These are phyloP conservation scores for Recurvirostra avosetta DNA, from an alignment of 2,113 vertebrate species.

Conservation along the genomic window DNA sequence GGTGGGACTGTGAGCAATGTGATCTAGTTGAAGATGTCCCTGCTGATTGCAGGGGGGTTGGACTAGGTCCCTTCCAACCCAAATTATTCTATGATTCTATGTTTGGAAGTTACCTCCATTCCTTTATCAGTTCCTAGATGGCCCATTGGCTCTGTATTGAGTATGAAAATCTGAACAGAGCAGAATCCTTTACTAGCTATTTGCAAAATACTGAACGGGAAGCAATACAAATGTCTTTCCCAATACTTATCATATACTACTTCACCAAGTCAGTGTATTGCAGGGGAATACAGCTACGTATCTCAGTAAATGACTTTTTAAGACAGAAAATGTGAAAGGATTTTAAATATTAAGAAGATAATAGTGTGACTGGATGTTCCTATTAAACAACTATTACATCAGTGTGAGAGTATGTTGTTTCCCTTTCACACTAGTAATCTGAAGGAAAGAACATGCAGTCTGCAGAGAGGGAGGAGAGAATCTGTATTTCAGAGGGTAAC, in stretches of 20 bases:
- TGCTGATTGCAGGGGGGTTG: not conserved
- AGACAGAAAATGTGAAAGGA: not conserved
- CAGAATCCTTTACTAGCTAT: not conserved
- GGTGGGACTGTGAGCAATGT: not conserved
- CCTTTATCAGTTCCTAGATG: not conserved
- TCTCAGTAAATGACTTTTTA: not conserved
- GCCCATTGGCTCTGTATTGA: not conserved
- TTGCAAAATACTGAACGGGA: not conserved
- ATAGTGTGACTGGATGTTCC: not conserved
- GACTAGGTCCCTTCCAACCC: not conserved
- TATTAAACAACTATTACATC: not conserved
- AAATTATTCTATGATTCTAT: not conserved
- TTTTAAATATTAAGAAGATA: not conserved
- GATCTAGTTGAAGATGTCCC: not conserved
- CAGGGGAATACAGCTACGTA: not conserved
- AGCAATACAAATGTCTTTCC: not conserved
- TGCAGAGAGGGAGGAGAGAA: not conserved
- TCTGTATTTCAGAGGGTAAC: constrained; percentile 18
- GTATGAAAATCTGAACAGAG: not conserved
- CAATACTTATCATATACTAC: not conserved
- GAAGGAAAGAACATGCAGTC: not conserved
- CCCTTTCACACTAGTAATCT: not conserved
- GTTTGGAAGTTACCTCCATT: not conserved
- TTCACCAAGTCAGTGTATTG: not conserved
- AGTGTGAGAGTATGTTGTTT: not conserved